A percentile compares a stretch with the other conserved stretches of the same genome.
Evolutionary conservation across 2,797 vertebrate genomes (phyloP).

Genomic region (Rhyacichthys aspro): DNA sequence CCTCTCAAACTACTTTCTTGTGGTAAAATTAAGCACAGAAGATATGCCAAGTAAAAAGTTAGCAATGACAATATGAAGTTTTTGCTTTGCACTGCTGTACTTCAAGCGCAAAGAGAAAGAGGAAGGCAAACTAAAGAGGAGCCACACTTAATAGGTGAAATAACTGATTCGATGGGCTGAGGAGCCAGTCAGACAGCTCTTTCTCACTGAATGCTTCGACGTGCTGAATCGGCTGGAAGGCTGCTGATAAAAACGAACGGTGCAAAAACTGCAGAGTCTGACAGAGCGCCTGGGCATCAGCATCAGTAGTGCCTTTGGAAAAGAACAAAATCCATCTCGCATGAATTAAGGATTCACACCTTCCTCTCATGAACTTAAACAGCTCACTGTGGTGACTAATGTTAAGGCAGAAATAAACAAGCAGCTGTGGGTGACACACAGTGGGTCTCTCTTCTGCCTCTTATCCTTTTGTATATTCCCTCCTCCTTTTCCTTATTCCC

Average conservation of each 20-base stretch:
- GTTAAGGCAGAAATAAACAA: slow-evolving; percentile 45
- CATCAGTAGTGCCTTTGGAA: slow-evolving; percentile 7
- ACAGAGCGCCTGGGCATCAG: slow-evolving; percentile 21
- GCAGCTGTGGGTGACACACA: slow-evolving; percentile 32
- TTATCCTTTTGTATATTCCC: slow-evolving; percentile 37
- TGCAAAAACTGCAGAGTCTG: slow-evolving; percentile 35
- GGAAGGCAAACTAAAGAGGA: not conserved
- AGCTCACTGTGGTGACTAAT: slow-evolving; percentile 35
- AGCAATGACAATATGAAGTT: slow-evolving; percentile 15
- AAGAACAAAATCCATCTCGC: slow-evolving; percentile 17
- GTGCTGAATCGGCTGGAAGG: slow-evolving; percentile 38
- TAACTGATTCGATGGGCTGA: slow-evolving; percentile 31
- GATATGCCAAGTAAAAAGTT: slow-evolving; percentile 28
- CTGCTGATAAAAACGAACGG: slow-evolving; percentile 43
- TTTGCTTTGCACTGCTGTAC: slow-evolving; percentile 28
- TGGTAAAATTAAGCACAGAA: slow-evolving; percentile 2
- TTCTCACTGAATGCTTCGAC: slow-evolving; percentile 26
- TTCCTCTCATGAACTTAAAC: slow-evolving; percentile 19
- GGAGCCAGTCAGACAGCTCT: slow-evolving; percentile 40
- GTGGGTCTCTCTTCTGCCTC: slow-evolving; percentile 37
- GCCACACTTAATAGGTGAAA: slow-evolving; percentile 26
- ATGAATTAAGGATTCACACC: slow-evolving; percentile 23
- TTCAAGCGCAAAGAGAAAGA: slow-evolving; percentile 6
- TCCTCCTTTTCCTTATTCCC: slow-evolving; percentile 30
- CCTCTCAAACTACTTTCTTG: too few species aligned